Evolutionary conservation across 2,113 vertebrate species (phyloP).

Genomic region (Dipodomys spectabilis): DNA sequence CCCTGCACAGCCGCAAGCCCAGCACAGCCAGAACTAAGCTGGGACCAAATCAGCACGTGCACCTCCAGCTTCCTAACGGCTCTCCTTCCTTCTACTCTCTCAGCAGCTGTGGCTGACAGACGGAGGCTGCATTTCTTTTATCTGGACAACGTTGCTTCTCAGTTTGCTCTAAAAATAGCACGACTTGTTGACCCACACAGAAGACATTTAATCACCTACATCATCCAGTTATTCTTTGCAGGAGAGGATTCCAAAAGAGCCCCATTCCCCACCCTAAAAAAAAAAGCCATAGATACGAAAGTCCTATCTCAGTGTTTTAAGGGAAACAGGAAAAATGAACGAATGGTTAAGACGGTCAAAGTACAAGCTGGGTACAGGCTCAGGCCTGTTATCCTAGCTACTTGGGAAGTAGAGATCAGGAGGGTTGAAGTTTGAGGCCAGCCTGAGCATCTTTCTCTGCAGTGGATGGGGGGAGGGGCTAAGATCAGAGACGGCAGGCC

Average conservation of each 20-base stretch:
- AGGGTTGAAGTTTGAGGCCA: no score
- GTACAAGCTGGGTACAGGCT: no score
- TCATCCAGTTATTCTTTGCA: neutral
- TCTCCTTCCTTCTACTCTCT: neutral
- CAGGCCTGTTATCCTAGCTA: no score
- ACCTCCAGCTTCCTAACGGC: neutral
- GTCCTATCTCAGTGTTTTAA: neutral
- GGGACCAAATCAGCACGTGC: slow-evolving; percentile 49
- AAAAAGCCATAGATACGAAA: neutral
- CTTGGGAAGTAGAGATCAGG: no score
- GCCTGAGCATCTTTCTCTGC: neutral
- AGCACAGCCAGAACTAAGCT: neutral
- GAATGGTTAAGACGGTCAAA: neutral
- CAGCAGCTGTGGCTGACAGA: neutral
- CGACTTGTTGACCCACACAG: neutral
- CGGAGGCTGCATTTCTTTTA: neutral
- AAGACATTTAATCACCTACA: neutral
- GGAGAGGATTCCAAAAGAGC: neutral
- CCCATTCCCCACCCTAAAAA: neutral
- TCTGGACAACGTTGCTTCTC: neutral
- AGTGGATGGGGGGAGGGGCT: neutral
- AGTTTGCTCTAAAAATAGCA: neutral
- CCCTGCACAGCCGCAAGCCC: slow-evolving; percentile 10
- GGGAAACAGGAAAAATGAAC: neutral
- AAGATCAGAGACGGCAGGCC: neutral